phyloP scores from a whole-genome alignment of 1,140 invertebrate species.

The Panulirus ornatus region DNA sequence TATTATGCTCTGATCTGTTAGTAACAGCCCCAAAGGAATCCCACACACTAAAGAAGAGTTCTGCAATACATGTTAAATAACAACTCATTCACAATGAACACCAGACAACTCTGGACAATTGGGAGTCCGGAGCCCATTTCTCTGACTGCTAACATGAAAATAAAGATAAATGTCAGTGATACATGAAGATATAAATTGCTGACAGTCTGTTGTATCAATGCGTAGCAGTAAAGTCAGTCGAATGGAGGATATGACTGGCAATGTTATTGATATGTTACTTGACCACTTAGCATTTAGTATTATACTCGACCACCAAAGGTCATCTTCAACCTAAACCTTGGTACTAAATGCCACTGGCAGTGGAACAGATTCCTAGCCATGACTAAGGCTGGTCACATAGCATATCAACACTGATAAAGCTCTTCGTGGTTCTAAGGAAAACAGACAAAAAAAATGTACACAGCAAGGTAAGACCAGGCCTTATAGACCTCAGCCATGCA shows the following conservation, averaged over 20 bases:
- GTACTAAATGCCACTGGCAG: not conserved
- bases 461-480: not conserved
- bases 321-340: not conserved
- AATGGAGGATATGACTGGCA: constrained; percentile 8
- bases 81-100: not conserved
- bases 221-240: not conserved
- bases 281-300: constrained; percentile 1
- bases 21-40: not conserved
- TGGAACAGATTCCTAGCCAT: not conserved
- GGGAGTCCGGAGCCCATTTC: not conserved
- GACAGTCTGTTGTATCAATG: not conserved
- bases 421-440: constrained; percentile 12
- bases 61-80: not conserved
- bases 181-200: not conserved
- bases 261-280: constrained; percentile 12
- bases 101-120: not conserved
- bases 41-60: not conserved
- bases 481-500: not conserved
- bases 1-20: not conserved
- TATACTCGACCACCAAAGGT: not conserved
- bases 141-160: not conserved
- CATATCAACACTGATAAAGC: constrained; percentile 16
- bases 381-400: constrained; percentile 10
- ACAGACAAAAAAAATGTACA: not conserved
- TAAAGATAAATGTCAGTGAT: not conserved